Evolutionary conservation across 1,140 invertebrate genomes (phyloP), one percentile per base, ranked within the genome.

Genomic region (Caenorhabditis remanei): DNA sequence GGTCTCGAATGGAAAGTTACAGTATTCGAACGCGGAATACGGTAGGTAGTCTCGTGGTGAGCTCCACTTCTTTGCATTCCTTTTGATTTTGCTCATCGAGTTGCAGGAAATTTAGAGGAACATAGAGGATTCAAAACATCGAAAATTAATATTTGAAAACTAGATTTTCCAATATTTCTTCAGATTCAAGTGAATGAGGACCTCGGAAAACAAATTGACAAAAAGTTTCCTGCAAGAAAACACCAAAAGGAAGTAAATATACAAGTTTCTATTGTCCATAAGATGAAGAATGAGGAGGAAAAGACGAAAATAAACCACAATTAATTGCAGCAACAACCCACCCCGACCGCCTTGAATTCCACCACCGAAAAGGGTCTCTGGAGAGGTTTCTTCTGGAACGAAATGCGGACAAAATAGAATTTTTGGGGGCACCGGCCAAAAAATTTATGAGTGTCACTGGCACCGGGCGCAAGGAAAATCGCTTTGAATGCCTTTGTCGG

Each of bases 311-410:
- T 50, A 79, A 50, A 79, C 32, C 71, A 43, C 46, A 48, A 48
- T 79, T 50, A 79, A 79, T 79, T 79, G 46, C 21, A 50, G 61
- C 21, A 32, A 63, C 61, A 24, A 58, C 24, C 4, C 19, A 32
- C 61, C 21, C 7, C 13, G 61, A 21, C 50, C 61, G 19, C 61
- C 61, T 32, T 63, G n/a, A 63, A 63, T 63, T 63, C 61, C 61
- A 11, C n/a, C 19, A n/a, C 55, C 55, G n/a, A 58, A 58, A n/a
- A 58, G n/a, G n/a, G 43, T 79, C 71, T 50, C 43, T 79, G 71
- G 46, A 79, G 71, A 50, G 43, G n/a, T 79, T 79, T 79, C 71
- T 79, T 79, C 71, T 48, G 71, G 46, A 79, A 79, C 71, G 46
- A 79, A 79, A 50, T 13, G 46, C 19, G 46, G 40, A 79, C 43